Evolutionary conservation across 2,113 vertebrate genomes (phyloP).

Genomic region (Gnathonemus echidnorhynchus): DNA sequence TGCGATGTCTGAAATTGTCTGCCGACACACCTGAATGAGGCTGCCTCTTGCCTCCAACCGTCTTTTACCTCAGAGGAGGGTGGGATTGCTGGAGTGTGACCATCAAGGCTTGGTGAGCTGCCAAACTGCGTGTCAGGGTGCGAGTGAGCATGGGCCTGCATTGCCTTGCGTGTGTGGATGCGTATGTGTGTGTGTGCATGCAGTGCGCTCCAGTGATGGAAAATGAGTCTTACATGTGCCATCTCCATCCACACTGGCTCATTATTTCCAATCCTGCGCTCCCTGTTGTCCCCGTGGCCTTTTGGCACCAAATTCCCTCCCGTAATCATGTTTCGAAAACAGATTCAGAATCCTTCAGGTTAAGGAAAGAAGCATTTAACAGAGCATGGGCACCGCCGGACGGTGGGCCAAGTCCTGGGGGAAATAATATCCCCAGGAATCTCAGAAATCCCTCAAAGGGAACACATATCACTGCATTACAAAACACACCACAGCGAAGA

Average conservation of each 20-base stretch:
- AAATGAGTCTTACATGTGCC: not conserved
- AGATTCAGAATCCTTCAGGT: not conserved
- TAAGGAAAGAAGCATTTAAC: not conserved
- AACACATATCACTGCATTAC: not conserved
- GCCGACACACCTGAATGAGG: not conserved
- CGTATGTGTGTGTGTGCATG: not conserved
- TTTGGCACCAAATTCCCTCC: not conserved
- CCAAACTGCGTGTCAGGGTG: not conserved
- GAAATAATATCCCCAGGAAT: not conserved
- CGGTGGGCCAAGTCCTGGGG: not conserved
- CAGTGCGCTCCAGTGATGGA: too few species aligned
- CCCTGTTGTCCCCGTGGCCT: not conserved
- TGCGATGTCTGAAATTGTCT: not conserved
- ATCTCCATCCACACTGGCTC: not conserved
- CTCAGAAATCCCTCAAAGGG: not conserved
- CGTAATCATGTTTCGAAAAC: not conserved
- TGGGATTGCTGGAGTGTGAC: not conserved
- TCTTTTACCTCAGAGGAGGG: not conserved
- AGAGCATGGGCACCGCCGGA: not conserved
- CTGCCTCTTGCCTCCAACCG: not conserved
- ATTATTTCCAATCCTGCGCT: not conserved
- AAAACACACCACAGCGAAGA: not conserved
- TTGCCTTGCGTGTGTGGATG: not conserved
- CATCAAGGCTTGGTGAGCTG: not conserved
- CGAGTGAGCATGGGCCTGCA: not conserved